Base-by-base conservation (phyloP, 2,888 invertebrate genomes). In the Ormia ochracea region DNA sequence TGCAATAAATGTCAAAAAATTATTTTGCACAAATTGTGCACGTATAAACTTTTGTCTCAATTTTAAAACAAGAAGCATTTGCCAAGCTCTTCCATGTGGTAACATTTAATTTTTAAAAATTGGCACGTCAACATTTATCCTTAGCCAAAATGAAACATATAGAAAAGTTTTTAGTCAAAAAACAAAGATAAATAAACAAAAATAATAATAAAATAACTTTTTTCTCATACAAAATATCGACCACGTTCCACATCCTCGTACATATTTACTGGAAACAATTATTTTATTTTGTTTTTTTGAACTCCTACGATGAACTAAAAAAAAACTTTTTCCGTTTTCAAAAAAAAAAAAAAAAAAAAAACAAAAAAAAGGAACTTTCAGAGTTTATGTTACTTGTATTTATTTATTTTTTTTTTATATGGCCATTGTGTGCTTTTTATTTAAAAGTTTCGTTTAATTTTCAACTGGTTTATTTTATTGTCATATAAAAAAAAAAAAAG, bases 61-160 rank as follows among this genome's bases (percentile, higher is more conserved):
- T 66, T 45, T 52, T 28, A 19, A 50, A 73, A 33, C 48, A 1
- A 36, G 33, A 68, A 52, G 68, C 70, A 59, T 36, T 58, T 58
- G 21, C 68, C 21, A 75, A 68, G 72, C 61, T 59, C 58, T 68
- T 56, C 50, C 76, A 69, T 75, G 72, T 78, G 76, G 75, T 56
- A 70, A 77, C 82, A 83, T 85, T 87, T 86, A 87, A 87, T 86
- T 87, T 86, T 82, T 84, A 83, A 82, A 85, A 86, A 86, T 86
- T 87, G 80, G 84, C 86, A 85, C 85, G 87, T 86, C 87, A 86
- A 82, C 82, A 70, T 63, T 84, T 85, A 84, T 83, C 80, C 80
- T 84, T 41, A 59, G 63, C 81, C 59, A 78, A 80, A 76, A 43
- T 66, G 41, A 63, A 76, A 38, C 54, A 33, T 38, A n/a, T n/a